Base-by-base conservation (phyloP, 2,888 invertebrate genomes). In the Willowsia nigromaculata region DNA sequence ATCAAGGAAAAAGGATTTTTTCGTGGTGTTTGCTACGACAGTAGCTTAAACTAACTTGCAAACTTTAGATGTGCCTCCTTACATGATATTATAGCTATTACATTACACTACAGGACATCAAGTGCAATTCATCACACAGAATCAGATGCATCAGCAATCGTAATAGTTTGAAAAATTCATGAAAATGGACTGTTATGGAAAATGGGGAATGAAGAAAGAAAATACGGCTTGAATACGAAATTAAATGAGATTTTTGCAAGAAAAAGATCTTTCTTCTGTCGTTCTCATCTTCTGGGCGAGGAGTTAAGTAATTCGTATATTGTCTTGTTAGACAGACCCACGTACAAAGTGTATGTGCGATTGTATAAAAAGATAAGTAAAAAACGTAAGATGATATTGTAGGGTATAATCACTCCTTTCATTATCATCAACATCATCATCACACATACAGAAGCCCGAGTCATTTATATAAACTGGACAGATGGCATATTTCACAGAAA, bases 401-500 rank as follows among this genome's bases (percentile, higher is more conserved):
- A 37, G 9, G 37, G 18, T 18, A 53, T 59, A 59, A 59, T 59
- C 25, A 59, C 56, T 59, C 56, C 56, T 59, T 59, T 27, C 27
- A 11, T 59, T 59, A 59, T 59, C 53, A 53, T 59, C 15, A 6
- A 1, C 56, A 25, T 59, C 56, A 6, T 59, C 56, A 25, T 7
- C 25, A 33, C 13, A 59, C 15, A 33, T 15, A 65, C 62, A 65
- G 62, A 65, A 65, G 62, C 62, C n/a, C 7, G n/a, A 65, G 62
- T 18, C 30, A 65, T 65, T 65, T 65, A 65, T 33, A 65, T 65
- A n/a, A 33, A 4, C 62, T 33, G 50, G 56, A n/a, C 83, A 83
- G 50, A 83, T 83, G 83, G 83, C 83, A 83, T 83, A 83, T 68
- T 83, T 83, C 83, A 83, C 83, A 83, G 33, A 71, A 71, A 68